Base-by-base conservation (phyloP, 2,797 vertebrate genomes). In the Luscinia megarhynchos region DNA sequence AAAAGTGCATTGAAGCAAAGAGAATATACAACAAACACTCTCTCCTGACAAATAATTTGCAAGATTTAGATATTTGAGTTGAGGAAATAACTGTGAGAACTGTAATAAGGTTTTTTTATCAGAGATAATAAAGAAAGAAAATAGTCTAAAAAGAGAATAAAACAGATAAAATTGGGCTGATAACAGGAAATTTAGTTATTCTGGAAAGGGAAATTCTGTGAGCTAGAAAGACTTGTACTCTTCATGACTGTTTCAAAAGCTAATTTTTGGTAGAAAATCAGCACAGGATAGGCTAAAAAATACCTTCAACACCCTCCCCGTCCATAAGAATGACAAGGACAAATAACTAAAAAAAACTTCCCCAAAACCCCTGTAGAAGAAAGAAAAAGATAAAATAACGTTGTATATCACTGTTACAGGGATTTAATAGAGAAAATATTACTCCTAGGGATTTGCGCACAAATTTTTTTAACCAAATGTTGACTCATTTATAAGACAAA, bases 261-360 rank as follows among this genome's bases (percentile, higher is more conserved):
- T 46, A 43, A 30, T 57, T 70, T 82, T 64, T 51, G 51, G 13
- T 24, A 84, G 41, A 70, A 69, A 94, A 92, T 50, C 32, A 68
- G 15, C 48, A 66, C 12, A 79, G 22, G 11, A 54, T 9, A 59
- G 53, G 55, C 32, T 58, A 88, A 77, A 53, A 15, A 43, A 74
- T 9, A 80, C 7, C 21, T 55, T 61, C n/a, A 29, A 32, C 4
- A 14, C 6, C 7, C 14, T 16, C 7, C 4, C 1, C 9, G 5
- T 12, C 12, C 5, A 9, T 1, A 0, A 13, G 57, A 73, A 50
- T 9, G 38, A 55, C 24, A 69, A 51, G 18, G 24, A 17, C 0
- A 45, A 67, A 32, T 38, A 4, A 45, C 12, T 4, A 59, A 17
- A 3, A 43, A 34, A 45, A 30, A 12, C 4, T 18, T 27, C 6